Percentiles rank a stretch among this genome's conserved stretches.
Conservation (phyloP, 2,797 vertebrate species). For the Lates japonicus region DNA sequence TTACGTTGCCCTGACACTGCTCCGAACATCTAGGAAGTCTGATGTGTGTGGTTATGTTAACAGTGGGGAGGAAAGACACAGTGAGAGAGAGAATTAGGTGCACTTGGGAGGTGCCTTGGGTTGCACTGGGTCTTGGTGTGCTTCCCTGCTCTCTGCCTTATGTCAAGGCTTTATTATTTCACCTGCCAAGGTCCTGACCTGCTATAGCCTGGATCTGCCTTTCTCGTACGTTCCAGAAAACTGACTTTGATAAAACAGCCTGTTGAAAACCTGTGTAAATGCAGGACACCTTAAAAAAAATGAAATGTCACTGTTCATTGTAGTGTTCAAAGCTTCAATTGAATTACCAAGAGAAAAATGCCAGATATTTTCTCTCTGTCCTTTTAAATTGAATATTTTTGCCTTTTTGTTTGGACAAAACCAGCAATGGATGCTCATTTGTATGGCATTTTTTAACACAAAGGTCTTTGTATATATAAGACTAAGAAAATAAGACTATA, state of each 20-base stretch:
- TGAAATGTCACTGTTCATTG: background rate
- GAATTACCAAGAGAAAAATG: conserved; percentile 5
- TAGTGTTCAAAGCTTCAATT: conserved; percentile 14
- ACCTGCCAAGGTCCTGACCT: conserved; percentile 78
- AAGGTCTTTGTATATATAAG: too few species aligned
- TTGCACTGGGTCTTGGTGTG: conserved; percentile 62
- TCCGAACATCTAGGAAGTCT: conserved; percentile 67
- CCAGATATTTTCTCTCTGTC: background rate
- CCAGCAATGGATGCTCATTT: background rate
- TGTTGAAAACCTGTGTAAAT: conserved; percentile 25
- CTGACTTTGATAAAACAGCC: conserved; percentile 25
- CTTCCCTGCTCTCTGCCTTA: conserved; percentile 79
- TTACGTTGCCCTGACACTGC: conserved; percentile 68
- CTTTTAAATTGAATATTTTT: background rate
- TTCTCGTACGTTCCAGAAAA: conserved; percentile 36
- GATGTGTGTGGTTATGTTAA: conserved; percentile 72
- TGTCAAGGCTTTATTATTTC: conserved; percentile 77
- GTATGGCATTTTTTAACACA: too few species aligned
- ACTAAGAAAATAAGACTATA: too few species aligned
- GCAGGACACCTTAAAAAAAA: background rate
- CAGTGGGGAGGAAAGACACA: conserved; percentile 64
- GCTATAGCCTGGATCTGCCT: conserved; percentile 25
- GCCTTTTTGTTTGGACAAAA: background rate
- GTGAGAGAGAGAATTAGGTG: conserved; percentile 74
- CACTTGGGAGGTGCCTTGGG: conserved; percentile 68